A percentile compares a stretch with the other conserved stretches of the same genome.
phyloP scores from a whole-genome alignment of 1,140 invertebrate genomes.

The Platyscapa corneri region DNA sequence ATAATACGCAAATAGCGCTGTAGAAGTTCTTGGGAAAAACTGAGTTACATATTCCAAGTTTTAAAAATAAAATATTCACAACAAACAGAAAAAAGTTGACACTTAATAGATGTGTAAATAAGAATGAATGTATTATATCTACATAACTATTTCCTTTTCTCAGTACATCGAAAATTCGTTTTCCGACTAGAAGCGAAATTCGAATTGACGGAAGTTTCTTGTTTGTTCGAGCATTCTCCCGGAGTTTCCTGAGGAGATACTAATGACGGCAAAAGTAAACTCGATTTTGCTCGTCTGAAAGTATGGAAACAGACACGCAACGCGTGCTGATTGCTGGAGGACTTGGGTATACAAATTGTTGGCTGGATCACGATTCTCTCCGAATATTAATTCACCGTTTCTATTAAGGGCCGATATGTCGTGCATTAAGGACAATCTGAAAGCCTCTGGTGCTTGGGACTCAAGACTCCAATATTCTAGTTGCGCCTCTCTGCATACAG shows the following conservation, averaged over 20 bases:
- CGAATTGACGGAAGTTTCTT: not conserved
- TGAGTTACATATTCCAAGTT: not conserved
- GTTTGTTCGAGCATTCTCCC: not conserved
- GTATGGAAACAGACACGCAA: not conserved
- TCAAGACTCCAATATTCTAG: conserved; percentile 1
- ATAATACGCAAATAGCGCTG: not conserved
- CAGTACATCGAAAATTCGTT: not conserved
- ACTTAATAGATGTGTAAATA: no score
- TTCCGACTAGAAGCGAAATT: not conserved
- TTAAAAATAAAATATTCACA: not conserved
- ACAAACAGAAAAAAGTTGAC: not conserved
- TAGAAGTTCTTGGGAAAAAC: not conserved
- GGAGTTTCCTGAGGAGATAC: not conserved
- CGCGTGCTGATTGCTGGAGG: not conserved
- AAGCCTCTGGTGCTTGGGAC: not conserved
- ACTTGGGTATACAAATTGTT: not conserved
- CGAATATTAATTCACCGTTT: not conserved
- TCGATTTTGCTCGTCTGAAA: not conserved
- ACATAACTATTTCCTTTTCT: not conserved
- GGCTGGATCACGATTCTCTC: not conserved
- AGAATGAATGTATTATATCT: no score
- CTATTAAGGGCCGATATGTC: conserved; percentile 14
- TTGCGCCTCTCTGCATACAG: not conserved
- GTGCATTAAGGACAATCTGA: not conserved
- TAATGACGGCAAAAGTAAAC: not conserved